Base-by-base conservation (phyloP, 2,797 vertebrate species). In the Cryptoprocta ferox region DNA sequence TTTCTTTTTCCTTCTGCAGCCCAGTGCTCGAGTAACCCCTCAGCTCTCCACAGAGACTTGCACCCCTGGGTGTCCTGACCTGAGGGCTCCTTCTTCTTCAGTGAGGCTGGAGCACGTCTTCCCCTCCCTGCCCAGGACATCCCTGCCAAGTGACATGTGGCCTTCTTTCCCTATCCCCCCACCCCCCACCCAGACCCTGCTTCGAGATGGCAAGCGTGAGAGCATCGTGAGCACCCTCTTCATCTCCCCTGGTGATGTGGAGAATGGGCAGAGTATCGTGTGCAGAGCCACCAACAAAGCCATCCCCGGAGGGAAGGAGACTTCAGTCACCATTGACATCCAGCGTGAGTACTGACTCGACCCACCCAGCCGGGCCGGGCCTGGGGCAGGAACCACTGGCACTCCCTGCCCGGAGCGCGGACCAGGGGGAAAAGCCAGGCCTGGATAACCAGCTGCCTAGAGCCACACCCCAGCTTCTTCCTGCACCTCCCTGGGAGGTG, bases 221-320 rank as follows among this genome's bases (percentile, higher is more conserved):
- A 99, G 99, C 96, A 99, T 99, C 0, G 98, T 99, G 98, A 99
- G 99, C 98, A 99, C 99, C 0, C 99, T 99, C 65, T 99, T 99
- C 98, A 98, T 99, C 19, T 99, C 99, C 3, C 99, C 99, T 0
- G 99, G 99, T 0, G 99, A 99, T 96, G 99, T 99, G 0, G 99
- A 99, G 98, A 99, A 99, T 0, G 99, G 99, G 10, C 99, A 99
- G 98, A 99, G 99, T 98, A 99, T 99, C 92, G 98, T 99, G 97
- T 99, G 99, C 96, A 99, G 99, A 0, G 99, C 99, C 75, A 99
- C 99, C 97, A 99, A 99, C 99, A 99, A 99, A 98, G 99, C 99
- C 32, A 98, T 99, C 73, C 99, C 99, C 32, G 99, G 99, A 0
- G 99, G 99, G 91, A 99, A 99, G 98, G 99, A 99, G 98, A 99